These are phyloP conservation scores for Villa cingulata DNA, from an alignment of 2,888 invertebrate species.

Conservation along the genomic window DNA sequence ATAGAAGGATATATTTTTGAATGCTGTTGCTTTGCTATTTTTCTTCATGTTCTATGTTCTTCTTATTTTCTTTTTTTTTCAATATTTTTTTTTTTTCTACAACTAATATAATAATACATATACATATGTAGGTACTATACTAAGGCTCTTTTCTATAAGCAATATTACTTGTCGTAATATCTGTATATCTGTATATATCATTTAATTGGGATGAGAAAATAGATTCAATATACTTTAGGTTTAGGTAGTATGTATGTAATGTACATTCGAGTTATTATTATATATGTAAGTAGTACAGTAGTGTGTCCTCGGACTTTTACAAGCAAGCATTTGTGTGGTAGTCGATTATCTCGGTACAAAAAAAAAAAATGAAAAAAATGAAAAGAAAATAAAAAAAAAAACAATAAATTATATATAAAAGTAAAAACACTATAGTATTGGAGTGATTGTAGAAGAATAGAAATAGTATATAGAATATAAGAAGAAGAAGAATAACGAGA, in stretches of 20 bases:
- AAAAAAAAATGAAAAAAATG: not conserved
- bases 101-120: not conserved
- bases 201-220: not conserved
- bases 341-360: not conserved
- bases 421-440: not conserved
- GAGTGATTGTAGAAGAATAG: too few species aligned
- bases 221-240: not conserved
- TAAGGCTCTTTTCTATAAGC: too few species aligned
- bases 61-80: not conserved
- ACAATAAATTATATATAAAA: too few species aligned
- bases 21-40: too few species aligned
- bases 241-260: too few species aligned
- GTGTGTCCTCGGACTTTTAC: not conserved
- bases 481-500: too few species aligned
- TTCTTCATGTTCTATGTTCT: too few species aligned
- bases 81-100: not conserved
- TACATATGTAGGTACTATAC: too few species aligned
- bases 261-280: too few species aligned
- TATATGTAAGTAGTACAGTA: too few species aligned
- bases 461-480: too few species aligned
- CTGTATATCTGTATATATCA: not conserved
- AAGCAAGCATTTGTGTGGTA: not conserved
- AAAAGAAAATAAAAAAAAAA: not conserved
- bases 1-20: not conserved
- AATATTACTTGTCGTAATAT: too few species aligned